Evolutionary conservation across 2,888 invertebrate genomes (phyloP).

Genomic region (Crepidodera aurea): DNA sequence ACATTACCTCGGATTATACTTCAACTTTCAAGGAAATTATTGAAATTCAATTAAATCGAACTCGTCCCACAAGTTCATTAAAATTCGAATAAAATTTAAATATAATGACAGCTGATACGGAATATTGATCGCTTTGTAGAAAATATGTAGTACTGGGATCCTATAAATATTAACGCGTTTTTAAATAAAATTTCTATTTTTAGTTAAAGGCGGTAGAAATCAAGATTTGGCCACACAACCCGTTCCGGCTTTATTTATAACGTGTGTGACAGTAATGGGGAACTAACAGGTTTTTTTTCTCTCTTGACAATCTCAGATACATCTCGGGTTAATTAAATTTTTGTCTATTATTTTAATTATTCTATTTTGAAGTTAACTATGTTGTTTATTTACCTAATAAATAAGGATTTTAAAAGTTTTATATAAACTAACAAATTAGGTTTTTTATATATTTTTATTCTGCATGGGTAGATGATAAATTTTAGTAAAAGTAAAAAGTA

Average conservation of each 20-base stretch:
- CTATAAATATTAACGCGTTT: constrained; percentile 8
- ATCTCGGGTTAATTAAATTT: background rate
- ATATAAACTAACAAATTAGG: no score
- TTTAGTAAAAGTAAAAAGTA: no score
- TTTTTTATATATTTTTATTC: no score
- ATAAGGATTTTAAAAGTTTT: background rate
- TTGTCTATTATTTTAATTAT: background rate
- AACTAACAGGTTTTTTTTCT: no score
- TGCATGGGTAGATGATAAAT: no score
- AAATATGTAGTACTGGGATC: background rate
- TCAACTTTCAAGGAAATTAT: background rate
- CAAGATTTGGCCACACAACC: constrained; percentile 7
- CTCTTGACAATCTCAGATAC: background rate
- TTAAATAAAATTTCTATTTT: background rate
- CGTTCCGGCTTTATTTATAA: constrained; percentile 3
- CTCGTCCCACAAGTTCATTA: constrained; percentile 4
- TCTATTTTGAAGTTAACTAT: background rate
- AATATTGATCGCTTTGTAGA: constrained; percentile 1
- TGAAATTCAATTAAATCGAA: background rate
- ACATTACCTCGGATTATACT: background rate
- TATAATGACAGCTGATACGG: constrained; percentile 5
- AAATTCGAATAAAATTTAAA: constrained; percentile 12
- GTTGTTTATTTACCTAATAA: background rate
- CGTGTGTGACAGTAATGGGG: constrained; percentile 5
- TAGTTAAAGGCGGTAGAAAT: background rate